Evolutionary conservation across 2,113 vertebrate species (phyloP), one percentile per base, ranked within the genome.

Genomic region (Mugil cephalus): DNA sequence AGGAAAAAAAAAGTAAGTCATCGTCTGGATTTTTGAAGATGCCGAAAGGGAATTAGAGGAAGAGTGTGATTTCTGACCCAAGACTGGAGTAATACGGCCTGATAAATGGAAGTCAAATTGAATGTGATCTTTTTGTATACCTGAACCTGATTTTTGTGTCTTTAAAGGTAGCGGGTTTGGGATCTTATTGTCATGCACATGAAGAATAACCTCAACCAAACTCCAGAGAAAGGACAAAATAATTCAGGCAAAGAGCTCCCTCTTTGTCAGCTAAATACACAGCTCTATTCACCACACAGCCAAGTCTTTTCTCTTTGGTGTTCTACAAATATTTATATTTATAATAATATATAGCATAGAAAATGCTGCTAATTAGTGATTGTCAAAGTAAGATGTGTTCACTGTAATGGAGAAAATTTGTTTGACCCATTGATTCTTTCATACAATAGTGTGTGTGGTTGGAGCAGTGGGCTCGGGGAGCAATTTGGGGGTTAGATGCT

Each of bases 41-140:
- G 81, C 55, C 66, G 75, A 59, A 74, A 77, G 74, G 45, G 70
- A 80, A 85, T 84, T 72, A 46, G 53, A 67, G 60, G 67, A 58
- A 79, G 82, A 85, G 63, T 80, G 51, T 48, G 54, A 82, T 83
- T 82, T 77, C 66, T 88, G 72, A 78, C 77, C 80, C 65, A 56
- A 67, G 80, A 69, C 56, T 65, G 30, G 19, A 10, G 64, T 58
- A 80, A 38, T 60, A 42, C 47, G 19, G 67, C 15, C 19, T 85
- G 80, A 85, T 75, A 73, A 84, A 88, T 85, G 69, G 60, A 82
- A 84, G 62, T 84, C 71, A 83, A 83, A 84, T 83, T 77, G 71
- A 62, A 79, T 38, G 48, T 73, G 85, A 87, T 69, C 50, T 69
- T 81, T 79, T 70, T 60, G 69, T 75, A 63, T 47, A 46, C 70